Evolutionary conservation across 2,888 invertebrate genomes (phyloP).

Genomic region (Acleris cristana): DNA sequence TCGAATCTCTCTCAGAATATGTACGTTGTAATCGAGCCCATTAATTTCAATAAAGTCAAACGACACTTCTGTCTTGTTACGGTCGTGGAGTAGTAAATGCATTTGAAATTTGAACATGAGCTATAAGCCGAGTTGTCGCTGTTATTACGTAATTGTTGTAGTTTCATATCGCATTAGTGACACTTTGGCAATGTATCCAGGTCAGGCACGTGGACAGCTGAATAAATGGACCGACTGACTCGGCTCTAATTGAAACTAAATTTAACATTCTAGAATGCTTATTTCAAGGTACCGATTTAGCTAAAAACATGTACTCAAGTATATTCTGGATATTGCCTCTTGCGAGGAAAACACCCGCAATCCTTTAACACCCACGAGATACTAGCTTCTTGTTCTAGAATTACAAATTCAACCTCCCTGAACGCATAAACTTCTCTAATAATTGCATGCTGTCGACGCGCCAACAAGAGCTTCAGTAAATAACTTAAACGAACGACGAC

Average conservation of each 20-base stretch:
- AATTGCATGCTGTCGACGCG: slow-evolving; percentile 28
- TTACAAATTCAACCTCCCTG: slow-evolving; percentile 25
- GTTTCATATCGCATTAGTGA: slow-evolving; percentile 47
- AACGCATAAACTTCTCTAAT: slow-evolving; percentile 28
- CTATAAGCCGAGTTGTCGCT: neutral
- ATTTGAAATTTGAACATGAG: slow-evolving; percentile 15
- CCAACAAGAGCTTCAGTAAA: slow-evolving; percentile 21
- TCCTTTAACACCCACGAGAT: slow-evolving; percentile 16
- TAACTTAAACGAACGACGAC: slow-evolving; percentile 24
- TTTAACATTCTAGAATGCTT: slow-evolving; percentile 17
- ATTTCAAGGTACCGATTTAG: neutral
- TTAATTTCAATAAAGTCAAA: slow-evolving; percentile 8
- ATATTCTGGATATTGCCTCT: slow-evolving; percentile 8
- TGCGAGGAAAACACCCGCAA: slow-evolving; percentile 1
- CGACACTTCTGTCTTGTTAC: neutral
- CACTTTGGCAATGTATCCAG: slow-evolving; percentile 72
- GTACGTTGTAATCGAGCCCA: neutral
- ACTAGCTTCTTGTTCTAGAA: slow-evolving; percentile 22
- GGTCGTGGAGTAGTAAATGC: neutral
- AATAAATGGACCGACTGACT: slow-evolving; percentile 67
- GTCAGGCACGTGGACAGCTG: slow-evolving; percentile 69
- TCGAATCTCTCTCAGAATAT: neutral
- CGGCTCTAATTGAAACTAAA: slow-evolving; percentile 15
- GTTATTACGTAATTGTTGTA: slow-evolving; percentile 29
- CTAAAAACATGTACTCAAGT: neutral